A percentile compares a stretch with the other conserved stretches of the same genome.
Evolutionary conservation across 2,888 invertebrate species (phyloP).

Genomic region (Plemyria rubiginata): DNA sequence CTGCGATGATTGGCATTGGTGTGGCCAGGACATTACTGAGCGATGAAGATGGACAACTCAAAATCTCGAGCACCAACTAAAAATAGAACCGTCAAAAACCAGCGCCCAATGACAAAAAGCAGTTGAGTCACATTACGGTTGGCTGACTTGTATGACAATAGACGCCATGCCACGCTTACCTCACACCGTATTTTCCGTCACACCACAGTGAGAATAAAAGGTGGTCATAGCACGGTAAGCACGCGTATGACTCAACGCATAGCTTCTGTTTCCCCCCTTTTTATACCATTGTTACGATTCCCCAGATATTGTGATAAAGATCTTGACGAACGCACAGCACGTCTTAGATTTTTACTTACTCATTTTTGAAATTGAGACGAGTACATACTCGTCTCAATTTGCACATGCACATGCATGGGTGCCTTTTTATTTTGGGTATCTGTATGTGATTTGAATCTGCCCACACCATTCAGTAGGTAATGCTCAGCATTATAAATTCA

Average conservation of each 20-base stretch:
- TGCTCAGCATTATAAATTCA: too few relatives aligned
- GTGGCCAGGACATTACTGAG: too few relatives aligned
- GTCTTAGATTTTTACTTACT: constrained; percentile 2
- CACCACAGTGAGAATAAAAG: constrained; percentile 16
- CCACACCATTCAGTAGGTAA: too few relatives aligned
- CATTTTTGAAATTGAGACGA: too few relatives aligned
- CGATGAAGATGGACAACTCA: background rate
- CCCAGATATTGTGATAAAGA: constrained; percentile 7
- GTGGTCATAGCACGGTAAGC: constrained; percentile 12
- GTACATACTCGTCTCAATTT: too few relatives aligned
- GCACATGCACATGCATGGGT: too few relatives aligned
- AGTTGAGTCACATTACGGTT: constrained; percentile 34
- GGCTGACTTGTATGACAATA: constrained; percentile 26
- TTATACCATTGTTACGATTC: constrained; percentile 3
- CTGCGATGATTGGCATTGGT: too few relatives aligned
- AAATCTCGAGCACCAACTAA: background rate
- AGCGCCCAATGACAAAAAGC: constrained; percentile 14
- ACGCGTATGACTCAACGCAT: constrained; percentile 9
- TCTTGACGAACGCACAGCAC: background rate
- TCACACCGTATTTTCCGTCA: constrained; percentile 33
- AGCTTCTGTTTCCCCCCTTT: background rate
- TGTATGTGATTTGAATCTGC: too few relatives aligned
- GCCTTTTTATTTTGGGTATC: too few relatives aligned
- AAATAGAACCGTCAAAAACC: background rate
- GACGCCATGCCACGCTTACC: constrained; percentile 20